Evolutionary conservation across 1,140 invertebrate species (phyloP).

Genomic region (Marisa cornuarietis): DNA sequence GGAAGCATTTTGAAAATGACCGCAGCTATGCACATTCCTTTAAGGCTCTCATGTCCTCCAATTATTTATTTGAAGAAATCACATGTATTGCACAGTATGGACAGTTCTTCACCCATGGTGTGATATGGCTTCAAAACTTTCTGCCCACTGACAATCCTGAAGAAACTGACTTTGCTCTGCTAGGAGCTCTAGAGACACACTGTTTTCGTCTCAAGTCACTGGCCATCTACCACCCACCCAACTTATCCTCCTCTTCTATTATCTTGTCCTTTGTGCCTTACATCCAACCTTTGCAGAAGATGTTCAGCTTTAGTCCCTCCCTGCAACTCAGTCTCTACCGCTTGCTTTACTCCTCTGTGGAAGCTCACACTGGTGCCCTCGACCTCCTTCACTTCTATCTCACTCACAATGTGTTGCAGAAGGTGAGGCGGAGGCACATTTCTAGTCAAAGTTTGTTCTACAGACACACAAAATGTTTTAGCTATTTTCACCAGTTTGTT

Average conservation of each 20-base stretch:
- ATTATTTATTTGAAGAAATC: slow-evolving; percentile 15
- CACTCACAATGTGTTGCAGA: slow-evolving; percentile 9
- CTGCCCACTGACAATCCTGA: slow-evolving; percentile 14
- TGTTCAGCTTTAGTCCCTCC: background rate
- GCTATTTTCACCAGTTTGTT: too few species aligned
- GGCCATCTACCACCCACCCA: slow-evolving; percentile 17
- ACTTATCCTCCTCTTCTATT: slow-evolving; percentile 10
- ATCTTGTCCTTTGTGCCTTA: slow-evolving; percentile 17
- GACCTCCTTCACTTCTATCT: slow-evolving; percentile 20
- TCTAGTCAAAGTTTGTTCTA: too few species aligned
- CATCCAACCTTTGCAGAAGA: slow-evolving; percentile 14
- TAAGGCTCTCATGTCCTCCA: background rate
- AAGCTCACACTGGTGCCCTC: slow-evolving; percentile 3
- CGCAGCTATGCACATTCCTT: slow-evolving; percentile 2
- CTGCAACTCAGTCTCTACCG: slow-evolving; percentile 8
- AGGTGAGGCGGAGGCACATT: background rate
- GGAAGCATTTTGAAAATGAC: slow-evolving; percentile 19
- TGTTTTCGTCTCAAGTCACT: slow-evolving; percentile 10
- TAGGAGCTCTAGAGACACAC: slow-evolving; percentile 9
- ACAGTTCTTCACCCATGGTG: slow-evolving; percentile 10
- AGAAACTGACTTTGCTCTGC: slow-evolving; percentile 16
- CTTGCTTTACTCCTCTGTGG: slow-evolving; percentile 19
- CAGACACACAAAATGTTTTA: too few species aligned
- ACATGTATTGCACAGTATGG: slow-evolving; percentile 19
- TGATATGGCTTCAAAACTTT: slow-evolving; percentile 23